Evolutionary conservation across 1,140 invertebrate species (phyloP).

Genomic region (Campoletis sonorensis): DNA sequence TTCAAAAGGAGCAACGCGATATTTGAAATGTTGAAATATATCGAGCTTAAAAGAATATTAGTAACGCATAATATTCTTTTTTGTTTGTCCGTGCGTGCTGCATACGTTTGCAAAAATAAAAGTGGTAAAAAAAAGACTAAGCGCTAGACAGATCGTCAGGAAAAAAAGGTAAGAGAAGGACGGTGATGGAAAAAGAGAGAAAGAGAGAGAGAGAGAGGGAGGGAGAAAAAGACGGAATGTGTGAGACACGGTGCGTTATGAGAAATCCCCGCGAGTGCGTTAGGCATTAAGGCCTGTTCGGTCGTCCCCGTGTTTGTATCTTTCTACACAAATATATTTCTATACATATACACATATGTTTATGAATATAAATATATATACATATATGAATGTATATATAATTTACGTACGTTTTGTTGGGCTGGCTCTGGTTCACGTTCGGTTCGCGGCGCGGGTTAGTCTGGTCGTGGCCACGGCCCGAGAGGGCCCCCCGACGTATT

Average conservation of each 20-base stretch:
- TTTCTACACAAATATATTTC: background rate
- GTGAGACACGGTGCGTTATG: slow-evolving; percentile 27
- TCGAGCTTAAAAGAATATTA: too few relatives aligned
- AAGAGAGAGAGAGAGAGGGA: slow-evolving; percentile 25
- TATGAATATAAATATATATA: background rate
- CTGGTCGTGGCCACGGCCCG: slow-evolving; percentile 21
- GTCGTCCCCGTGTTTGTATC: background rate
- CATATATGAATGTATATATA: background rate
- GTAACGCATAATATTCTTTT: too few relatives aligned
- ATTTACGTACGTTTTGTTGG: slow-evolving; percentile 22
- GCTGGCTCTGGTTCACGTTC: slow-evolving; percentile 36
- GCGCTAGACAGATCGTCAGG: too few relatives aligned
- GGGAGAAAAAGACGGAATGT: background rate
- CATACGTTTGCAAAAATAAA: slow-evolving; percentile 30
- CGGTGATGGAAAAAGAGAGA: background rate
- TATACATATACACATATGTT: background rate
- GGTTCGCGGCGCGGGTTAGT: slow-evolving; percentile 46
- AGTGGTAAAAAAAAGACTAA: too few relatives aligned
- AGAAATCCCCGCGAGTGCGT: slow-evolving; percentile 28
- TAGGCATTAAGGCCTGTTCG: slow-evolving; percentile 36
- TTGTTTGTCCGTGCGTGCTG: background rate
- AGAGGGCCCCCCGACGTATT: slow-evolving; percentile 63
- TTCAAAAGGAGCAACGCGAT: too few relatives aligned
- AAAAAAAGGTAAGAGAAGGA: background rate
- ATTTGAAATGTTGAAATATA: too few relatives aligned